These are phyloP conservation scores for Polyommatus icarus DNA, from an alignment of 2,888 invertebrate genomes.

Conservation along the genomic window DNA sequence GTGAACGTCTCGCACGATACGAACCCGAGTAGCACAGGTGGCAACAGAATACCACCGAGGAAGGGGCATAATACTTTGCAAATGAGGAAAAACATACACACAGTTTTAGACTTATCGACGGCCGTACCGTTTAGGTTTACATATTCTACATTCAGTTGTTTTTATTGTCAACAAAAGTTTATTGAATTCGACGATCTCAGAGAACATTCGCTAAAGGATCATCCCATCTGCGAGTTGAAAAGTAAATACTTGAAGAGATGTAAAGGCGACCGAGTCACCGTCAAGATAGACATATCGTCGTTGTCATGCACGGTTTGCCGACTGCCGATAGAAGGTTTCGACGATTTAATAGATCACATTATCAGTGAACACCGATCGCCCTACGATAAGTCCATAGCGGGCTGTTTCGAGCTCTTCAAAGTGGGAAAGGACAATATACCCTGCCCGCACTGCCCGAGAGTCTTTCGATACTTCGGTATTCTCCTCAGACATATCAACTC, in stretches of 20 bases:
- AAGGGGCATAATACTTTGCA: constrained; percentile 58
- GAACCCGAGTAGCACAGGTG: constrained; percentile 36
- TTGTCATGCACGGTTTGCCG: constrained; percentile 62
- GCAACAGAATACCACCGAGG: constrained; percentile 44
- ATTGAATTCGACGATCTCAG: constrained; percentile 64
- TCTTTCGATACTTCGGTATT: constrained; percentile 64
- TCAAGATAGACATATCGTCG: constrained; percentile 62
- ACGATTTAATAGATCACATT: constrained; percentile 62
- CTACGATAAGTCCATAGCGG: constrained; percentile 59
- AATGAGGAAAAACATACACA: constrained; percentile 65
- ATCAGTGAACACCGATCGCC: constrained; percentile 59
- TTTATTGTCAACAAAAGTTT: constrained; percentile 66
- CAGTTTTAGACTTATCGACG: constrained; percentile 69
- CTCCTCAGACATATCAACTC: constrained; percentile 65
- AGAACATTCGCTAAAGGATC: constrained; percentile 57
- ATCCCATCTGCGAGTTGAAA: constrained; percentile 63
- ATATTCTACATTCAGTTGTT: constrained; percentile 64
- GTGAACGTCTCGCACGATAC: constrained; percentile 41
- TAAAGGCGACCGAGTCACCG: constrained; percentile 64
- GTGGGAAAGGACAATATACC: constrained; percentile 66
- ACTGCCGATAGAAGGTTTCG: constrained; percentile 52
- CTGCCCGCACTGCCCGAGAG: constrained; percentile 60
- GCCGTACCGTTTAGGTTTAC: constrained; percentile 66
- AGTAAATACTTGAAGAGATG: constrained; percentile 64
- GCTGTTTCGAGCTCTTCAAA: constrained; percentile 63